These are phyloP conservation scores for Pantherophis alleghaniensis DNA, from an alignment of 2,797 vertebrate genomes.

Conservation along the genomic window DNA sequence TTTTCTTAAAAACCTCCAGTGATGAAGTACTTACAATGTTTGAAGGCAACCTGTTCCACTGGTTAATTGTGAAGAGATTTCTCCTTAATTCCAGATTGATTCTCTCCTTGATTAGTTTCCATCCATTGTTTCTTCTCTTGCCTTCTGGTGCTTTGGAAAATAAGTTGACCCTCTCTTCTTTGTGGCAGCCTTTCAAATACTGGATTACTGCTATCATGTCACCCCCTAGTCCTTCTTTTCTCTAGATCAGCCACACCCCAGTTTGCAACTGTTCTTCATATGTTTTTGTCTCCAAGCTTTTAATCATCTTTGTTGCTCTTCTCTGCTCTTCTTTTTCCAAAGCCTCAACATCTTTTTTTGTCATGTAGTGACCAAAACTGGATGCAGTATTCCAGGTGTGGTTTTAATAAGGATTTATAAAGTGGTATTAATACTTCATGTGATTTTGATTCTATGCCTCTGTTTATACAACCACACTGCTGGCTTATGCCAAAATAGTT, in stretches of 20 bases:
- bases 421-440: background rate
- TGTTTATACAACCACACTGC: background rate
- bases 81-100: background rate
- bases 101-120: background rate
- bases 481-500: background rate
- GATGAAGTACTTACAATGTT: background rate
- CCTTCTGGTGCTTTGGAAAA: background rate
- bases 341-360: background rate
- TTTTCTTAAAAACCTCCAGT: background rate
- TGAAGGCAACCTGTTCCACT: background rate
- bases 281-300: background rate
- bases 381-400: background rate
- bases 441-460: background rate
- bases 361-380: background rate
- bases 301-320: background rate
- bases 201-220: background rate
- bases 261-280: background rate
- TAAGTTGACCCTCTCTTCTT: background rate
- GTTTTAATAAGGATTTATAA: background rate
- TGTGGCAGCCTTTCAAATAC: background rate
- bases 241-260: background rate
- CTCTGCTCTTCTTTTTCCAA: background rate
- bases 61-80: background rate
- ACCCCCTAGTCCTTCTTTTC: background rate
- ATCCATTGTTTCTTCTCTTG: background rate